Base-by-base conservation (phyloP, 2,888 invertebrate species). In the Leucozona laternaria region DNA sequence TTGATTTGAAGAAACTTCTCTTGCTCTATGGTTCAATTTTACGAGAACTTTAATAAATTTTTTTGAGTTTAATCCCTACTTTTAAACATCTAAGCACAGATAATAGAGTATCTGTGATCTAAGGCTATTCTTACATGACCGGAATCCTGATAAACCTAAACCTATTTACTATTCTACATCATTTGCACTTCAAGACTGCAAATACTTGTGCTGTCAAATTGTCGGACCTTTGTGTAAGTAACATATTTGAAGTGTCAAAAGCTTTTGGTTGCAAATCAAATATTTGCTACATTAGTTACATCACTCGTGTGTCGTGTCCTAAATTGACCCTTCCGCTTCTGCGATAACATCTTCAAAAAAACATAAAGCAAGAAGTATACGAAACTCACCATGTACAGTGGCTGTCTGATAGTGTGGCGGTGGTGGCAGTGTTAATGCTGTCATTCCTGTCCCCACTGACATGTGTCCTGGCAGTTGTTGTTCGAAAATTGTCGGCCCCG, bases 401-500 rank as follows among this genome's bases (percentile, higher is more conserved):
- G 92, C 93, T 15, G 93, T 92, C 80, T 92, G 93, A 88, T 92
- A 92, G 58, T 92, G 92, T 4, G 92, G 92, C 37, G 92, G 92
- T 28, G 92, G 92, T 55, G 92, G 92, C 78, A 92, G 88, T 25
- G 89, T 88, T 78, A 88, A 89, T 89, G 88, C 89, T 88, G 88
- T 77, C 88, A 88, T 66, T 88, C 89, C 88, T 88, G 79, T 20
- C 89, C 79, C 60, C 70, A 83, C 86, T 34, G 86, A 83, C 60
- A 87, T 58, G 70, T 88, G 88, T 75, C 71, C 80, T 40, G 75
- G 88, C 87, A 64, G 80, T 85, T 72, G 88, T 82, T 87, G 76
- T 82, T 81, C 62, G 53, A 71, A 71, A 64, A 76, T 78, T 57
- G 88, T 78, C 62, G 79, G 45, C 58, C 66, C 85, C 78, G 88